phyloP scores from a whole-genome alignment of 2,113 vertebrate species.

The Callipepla californica region DNA sequence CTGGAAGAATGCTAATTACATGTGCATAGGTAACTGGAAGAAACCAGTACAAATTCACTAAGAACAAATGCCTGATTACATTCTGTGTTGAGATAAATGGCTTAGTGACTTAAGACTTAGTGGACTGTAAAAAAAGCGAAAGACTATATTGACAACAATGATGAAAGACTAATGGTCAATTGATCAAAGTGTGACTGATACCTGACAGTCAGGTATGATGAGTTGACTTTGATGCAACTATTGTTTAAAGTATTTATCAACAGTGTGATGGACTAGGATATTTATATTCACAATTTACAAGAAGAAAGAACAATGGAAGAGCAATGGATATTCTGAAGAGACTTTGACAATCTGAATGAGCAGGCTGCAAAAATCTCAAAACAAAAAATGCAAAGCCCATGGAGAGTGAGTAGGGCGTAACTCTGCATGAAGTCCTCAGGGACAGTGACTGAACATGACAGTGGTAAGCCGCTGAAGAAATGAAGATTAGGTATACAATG shows the following conservation, averaged over 20 bases:
- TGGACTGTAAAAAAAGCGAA: not conserved
- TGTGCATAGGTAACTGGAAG: not conserved
- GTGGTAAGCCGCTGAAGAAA: not conserved
- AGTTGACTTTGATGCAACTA: not conserved
- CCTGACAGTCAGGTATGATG: not conserved
- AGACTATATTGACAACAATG: not conserved
- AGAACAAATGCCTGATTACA: not conserved
- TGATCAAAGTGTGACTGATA: not conserved
- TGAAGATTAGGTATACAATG: fast-evolving
- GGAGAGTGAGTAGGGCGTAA: not conserved
- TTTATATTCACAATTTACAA: not conserved
- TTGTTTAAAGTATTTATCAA: not conserved
- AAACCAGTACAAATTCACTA: not conserved
- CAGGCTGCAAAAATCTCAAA: not conserved
- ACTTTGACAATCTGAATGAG: not conserved
- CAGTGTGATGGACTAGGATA: not conserved
- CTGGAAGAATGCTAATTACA: not conserved
- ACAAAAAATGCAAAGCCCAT: not conserved
- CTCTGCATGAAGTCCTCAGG: not conserved
- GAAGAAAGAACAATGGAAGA: not conserved
- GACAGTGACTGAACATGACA: not conserved
- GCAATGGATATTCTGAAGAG: not conserved
- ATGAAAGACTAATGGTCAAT: not conserved
- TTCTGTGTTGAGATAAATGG: not conserved
- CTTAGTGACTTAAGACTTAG: not conserved